phyloP scores from a whole-genome alignment of 1,140 invertebrate species.

The Teleogryllus occipitalis region DNA sequence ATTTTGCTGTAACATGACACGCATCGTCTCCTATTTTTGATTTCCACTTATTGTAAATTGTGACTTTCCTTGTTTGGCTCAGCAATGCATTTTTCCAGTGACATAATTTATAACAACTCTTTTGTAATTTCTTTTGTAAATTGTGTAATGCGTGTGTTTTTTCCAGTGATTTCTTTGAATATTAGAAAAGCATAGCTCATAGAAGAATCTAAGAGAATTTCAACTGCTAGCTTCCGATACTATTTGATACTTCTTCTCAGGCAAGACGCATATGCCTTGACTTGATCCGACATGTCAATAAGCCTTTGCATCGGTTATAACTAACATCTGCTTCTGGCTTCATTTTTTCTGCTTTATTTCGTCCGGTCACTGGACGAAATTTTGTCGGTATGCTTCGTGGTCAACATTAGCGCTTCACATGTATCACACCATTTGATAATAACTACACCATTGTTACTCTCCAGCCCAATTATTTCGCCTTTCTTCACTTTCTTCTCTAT shows the following conservation, averaged over 20 bases:
- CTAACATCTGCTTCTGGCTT: constrained; percentile 33
- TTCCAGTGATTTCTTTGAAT: no score
- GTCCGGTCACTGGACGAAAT: constrained; percentile 28
- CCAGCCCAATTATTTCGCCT: constrained; percentile 18
- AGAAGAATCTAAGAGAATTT: constrained; percentile 31
- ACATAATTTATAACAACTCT: no score
- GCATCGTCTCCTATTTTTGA: no score
- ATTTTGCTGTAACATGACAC: no score
- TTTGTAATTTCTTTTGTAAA: no score
- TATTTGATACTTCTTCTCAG: constrained; percentile 34
- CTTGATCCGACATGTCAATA: constrained; percentile 35
- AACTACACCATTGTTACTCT: constrained; percentile 22
- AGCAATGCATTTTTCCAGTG: no score
- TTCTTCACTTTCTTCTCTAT: constrained; percentile 18
- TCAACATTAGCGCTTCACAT: constrained; percentile 28
- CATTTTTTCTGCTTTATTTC: constrained; percentile 26
- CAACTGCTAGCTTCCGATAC: constrained; percentile 33
- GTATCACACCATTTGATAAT: constrained; percentile 29
- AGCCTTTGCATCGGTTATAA: constrained; percentile 35
- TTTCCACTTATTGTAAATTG: no score
- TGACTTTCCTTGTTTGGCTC: no score
- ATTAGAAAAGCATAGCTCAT: constrained; percentile 30
- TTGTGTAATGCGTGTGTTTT: no score
- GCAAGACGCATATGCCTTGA: constrained; percentile 31
- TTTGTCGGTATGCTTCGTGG: constrained; percentile 26